phyloP scores from a whole-genome alignment of 2,797 vertebrate species.

The Crocidura indochinensis region DNA sequence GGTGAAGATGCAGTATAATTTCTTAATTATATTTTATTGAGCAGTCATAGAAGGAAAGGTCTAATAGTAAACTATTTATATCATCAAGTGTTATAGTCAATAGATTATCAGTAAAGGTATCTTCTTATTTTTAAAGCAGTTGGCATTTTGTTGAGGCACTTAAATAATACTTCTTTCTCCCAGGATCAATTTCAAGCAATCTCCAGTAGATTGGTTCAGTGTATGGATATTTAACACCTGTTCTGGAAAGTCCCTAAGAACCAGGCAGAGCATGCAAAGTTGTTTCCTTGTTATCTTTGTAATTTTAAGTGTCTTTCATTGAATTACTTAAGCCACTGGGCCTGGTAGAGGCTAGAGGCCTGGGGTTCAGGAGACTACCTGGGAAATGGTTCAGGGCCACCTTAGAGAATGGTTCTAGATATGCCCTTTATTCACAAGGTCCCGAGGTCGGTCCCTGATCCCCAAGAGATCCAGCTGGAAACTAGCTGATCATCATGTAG shows the following conservation, averaged over 20 bases:
- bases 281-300: not conserved
- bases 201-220: not conserved
- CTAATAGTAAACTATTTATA: not conserved
- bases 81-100: constrained; percentile 6
- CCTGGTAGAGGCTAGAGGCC: no score
- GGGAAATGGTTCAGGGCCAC: no score
- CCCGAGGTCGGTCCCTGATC: no score
- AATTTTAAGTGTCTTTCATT: constrained; percentile 3
- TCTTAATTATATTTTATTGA: constrained; percentile 36
- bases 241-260: no score
- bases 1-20: not conserved
- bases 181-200: not conserved
- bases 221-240: constrained; percentile 8
- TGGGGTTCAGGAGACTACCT: no score
- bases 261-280: no score
- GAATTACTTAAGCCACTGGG: no score
- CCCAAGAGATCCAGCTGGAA: no score
- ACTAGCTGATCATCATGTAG: no score
- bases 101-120: not conserved
- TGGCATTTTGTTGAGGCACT: not conserved
- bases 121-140: not conserved
- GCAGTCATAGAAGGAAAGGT: not conserved
- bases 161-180: not conserved
- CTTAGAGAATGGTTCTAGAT: no score
- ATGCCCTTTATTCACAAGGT: no score